Evolutionary conservation across 2,113 vertebrate species (phyloP).

Genomic region (Pycnonotus jocosus): DNA sequence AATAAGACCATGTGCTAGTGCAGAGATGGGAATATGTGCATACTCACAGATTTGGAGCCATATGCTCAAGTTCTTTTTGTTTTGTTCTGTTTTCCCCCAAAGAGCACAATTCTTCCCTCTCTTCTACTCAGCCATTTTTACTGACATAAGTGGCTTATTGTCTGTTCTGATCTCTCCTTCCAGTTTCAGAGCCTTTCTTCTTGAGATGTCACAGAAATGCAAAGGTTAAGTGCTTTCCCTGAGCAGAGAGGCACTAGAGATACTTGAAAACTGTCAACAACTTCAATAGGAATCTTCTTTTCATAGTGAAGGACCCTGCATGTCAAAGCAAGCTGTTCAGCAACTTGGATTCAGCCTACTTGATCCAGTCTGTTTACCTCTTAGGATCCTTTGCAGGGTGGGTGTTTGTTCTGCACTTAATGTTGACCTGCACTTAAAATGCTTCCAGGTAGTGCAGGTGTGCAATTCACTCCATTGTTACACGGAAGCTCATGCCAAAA

Average conservation of each 20-base stretch:
- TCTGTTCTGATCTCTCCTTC: not conserved
- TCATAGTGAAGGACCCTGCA: not conserved
- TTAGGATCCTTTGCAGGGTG: not conserved
- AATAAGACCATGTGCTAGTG: not conserved
- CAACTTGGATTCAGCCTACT: conserved; percentile 22
- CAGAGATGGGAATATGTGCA: not conserved
- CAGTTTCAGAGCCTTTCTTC: conserved; percentile 17
- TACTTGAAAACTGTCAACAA: conserved; percentile 24
- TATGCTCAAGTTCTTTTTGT: conserved; percentile 9
- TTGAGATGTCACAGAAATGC: not conserved
- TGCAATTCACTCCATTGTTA: not conserved
- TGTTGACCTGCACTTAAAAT: not conserved
- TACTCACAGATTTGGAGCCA: conserved; percentile 19
- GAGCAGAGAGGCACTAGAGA: conserved; percentile 11
- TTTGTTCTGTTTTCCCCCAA: conserved; percentile 15
- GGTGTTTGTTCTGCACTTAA: not conserved
- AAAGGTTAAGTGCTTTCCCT: conserved; percentile 24
- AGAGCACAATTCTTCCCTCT: not conserved
- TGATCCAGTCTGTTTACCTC: conserved; percentile 27
- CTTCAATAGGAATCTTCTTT: conserved; percentile 28
- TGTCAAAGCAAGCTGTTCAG: conserved; percentile 51
- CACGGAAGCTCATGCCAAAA: not conserved
- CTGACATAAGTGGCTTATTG: not conserved
- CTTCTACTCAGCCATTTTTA: not conserved
- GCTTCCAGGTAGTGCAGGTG: not conserved